Conservation (phyloP, 2,113 vertebrate species). For the Eleginops maclovinus region DNA sequence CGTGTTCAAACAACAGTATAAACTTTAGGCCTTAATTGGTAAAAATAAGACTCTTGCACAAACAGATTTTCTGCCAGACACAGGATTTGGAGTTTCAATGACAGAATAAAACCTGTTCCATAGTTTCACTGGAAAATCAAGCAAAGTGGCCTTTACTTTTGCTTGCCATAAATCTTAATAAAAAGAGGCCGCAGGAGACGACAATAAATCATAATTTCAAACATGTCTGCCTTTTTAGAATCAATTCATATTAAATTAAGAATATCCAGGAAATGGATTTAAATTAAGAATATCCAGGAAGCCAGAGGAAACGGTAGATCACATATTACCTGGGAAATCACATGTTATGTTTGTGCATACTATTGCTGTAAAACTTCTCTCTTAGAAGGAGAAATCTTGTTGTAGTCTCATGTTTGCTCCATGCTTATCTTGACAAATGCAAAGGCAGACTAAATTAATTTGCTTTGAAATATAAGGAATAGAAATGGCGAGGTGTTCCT, state of each 20-base stretch:
- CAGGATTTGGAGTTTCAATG: too few relatives aligned
- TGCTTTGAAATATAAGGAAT: slow-evolving; percentile 9
- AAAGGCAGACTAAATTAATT: neutral
- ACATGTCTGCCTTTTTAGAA: neutral
- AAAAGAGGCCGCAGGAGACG: neutral
- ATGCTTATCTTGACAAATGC: slow-evolving; percentile 18
- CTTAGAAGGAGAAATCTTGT: slow-evolving; percentile 23
- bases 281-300: neutral
- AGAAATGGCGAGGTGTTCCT: neutral
- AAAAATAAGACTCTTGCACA: too few relatives aligned
- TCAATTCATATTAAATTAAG: neutral
- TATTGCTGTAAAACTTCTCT: neutral
- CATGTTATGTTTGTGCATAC: neutral
- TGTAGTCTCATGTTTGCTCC: slow-evolving; percentile 14
- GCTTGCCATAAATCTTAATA: neutral
- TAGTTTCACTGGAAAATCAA: neutral
- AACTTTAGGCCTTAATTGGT: too few relatives aligned
- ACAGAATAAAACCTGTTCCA: too few relatives aligned
- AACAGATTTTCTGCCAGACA: too few relatives aligned
- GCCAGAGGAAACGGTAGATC: neutral
- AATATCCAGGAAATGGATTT: too few relatives aligned
- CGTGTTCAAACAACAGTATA: too few relatives aligned
- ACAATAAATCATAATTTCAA: neutral
- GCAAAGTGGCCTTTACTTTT: neutral
- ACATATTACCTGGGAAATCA: neutral